Conservation (phyloP, 1,140 invertebrate species). For the Tetranychus urticae region DNA sequence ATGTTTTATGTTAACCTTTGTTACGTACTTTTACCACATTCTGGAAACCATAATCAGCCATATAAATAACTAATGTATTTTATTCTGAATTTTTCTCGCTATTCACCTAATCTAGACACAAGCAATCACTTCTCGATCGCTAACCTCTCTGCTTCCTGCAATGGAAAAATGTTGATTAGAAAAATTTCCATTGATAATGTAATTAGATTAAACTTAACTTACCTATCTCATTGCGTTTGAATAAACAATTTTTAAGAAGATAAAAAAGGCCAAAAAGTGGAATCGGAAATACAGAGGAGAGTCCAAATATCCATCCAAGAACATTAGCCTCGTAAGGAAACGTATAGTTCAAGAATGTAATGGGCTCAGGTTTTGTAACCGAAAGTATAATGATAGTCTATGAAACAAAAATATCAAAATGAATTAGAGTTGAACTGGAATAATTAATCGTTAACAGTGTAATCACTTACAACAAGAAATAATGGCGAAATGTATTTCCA, state of each 20-base stretch:
- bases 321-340: background rate
- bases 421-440: background rate
- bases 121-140: no score
- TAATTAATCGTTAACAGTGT: background rate
- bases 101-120: no score
- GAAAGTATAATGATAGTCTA: background rate
- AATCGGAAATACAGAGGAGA: background rate
- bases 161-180: no score
- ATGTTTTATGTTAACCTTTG: background rate
- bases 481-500: slow-evolving; percentile 29
- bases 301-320: background rate
- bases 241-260: background rate
- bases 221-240: background rate
- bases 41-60: no score
- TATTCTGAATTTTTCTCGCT: no score
- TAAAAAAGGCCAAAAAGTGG: background rate
- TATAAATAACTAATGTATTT: no score
- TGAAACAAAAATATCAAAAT: background rate
- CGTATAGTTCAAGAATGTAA: background rate
- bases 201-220: background rate
- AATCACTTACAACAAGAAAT: slow-evolving; percentile 22
- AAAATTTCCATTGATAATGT: no score
- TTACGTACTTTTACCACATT: no score
- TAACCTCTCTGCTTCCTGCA: no score
- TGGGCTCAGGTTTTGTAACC: background rate